Conservation (phyloP, 2,113 vertebrate species). For the Siniperca knerii region DNA sequence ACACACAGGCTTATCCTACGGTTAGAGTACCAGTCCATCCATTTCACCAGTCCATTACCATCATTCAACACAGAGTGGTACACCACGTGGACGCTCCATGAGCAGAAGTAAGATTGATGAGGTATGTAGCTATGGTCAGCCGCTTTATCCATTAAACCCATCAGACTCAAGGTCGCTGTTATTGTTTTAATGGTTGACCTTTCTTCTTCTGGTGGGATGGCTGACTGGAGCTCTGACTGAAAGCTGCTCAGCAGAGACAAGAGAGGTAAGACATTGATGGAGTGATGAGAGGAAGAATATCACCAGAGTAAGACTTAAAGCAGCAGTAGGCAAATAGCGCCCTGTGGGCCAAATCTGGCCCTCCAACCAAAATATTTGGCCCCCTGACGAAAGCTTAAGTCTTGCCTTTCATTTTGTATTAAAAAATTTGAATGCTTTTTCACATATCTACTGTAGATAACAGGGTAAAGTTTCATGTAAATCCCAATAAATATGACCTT, state of each 20-base stretch:
- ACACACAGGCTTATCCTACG: conserved; percentile 32
- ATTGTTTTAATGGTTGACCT: conserved; percentile 49
- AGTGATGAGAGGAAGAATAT: conserved; percentile 13
- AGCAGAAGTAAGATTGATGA: conserved; percentile 22
- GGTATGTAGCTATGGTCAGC: conserved; percentile 31
- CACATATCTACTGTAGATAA: not conserved
- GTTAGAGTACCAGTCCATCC: conserved; percentile 21
- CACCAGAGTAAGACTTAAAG: not conserved
- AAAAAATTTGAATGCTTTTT: not conserved
- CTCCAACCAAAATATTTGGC: not conserved
- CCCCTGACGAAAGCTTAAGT: not conserved
- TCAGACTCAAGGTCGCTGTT: conserved; percentile 42
- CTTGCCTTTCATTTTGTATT: not conserved
- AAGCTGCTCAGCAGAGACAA: not conserved
- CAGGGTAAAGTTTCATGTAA: not conserved
- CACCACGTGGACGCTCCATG: conserved; percentile 12
- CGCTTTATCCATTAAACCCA: conserved; percentile 28
- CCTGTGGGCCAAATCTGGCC: not conserved
- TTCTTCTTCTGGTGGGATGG: conserved; percentile 24
- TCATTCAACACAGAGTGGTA: conserved; percentile 31
- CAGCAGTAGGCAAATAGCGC: not conserved
- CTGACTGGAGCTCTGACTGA: conserved; percentile 39
- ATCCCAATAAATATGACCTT: not conserved
- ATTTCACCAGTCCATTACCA: conserved; percentile 44
- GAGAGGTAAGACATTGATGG: conserved; percentile 25